Evolutionary conservation across 2,113 vertebrate genomes (phyloP).

Genomic region (Balaeniceps rex): DNA sequence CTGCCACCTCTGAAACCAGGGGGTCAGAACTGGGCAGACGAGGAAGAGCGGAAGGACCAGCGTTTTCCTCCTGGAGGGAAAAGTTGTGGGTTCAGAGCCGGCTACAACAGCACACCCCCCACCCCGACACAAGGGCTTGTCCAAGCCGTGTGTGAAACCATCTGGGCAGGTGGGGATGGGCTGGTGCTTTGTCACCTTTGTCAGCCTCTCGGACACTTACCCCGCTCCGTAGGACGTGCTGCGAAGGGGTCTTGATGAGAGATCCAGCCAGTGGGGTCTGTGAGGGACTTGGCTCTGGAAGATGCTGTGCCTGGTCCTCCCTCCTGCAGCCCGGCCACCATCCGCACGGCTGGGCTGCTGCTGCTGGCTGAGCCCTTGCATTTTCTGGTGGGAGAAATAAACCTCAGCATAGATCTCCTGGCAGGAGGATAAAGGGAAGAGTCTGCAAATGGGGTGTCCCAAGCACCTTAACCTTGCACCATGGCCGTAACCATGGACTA

Average conservation of each 20-base stretch:
- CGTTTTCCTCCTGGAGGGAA: background rate
- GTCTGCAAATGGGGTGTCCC: background rate
- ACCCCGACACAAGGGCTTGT: background rate
- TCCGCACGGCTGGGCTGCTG: background rate
- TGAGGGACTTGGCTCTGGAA: background rate
- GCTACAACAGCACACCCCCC: background rate
- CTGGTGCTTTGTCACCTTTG: background rate
- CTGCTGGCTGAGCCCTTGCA: background rate
- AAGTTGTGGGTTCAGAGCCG: background rate
- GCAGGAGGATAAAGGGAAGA: background rate
- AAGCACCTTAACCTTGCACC: background rate
- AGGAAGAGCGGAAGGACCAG: background rate
- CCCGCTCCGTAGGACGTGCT: fast-evolving
- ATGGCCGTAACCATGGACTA: background rate
- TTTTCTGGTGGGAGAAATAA: background rate
- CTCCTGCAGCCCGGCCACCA: background rate
- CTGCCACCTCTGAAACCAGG: background rate
- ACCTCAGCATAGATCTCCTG: background rate
- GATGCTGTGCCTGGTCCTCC: background rate
- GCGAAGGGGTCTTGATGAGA: background rate
- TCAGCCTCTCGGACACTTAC: background rate
- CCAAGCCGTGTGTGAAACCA: background rate
- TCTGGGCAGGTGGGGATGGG: background rate
- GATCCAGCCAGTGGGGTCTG: background rate
- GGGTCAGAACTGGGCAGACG: background rate